Base-by-base conservation (phyloP, 2,888 invertebrate species). In the Timema cristinae region DNA sequence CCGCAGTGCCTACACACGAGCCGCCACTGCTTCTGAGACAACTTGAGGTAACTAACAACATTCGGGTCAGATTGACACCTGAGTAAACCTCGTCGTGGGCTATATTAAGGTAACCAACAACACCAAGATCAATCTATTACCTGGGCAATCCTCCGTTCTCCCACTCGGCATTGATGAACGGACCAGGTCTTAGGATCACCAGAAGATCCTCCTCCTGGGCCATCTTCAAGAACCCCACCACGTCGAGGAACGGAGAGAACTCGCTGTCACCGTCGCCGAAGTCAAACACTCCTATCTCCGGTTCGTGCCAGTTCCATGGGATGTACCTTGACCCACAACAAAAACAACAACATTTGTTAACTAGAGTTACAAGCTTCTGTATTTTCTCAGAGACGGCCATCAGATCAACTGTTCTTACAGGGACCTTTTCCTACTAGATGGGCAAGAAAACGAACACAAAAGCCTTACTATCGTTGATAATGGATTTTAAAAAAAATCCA, bases 161-260 rank as follows among this genome's bases (percentile, higher is more conserved):
- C 84, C 85, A 85, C 77, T 86, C 86, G 7, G 83, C 82, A 78
- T 86, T 86, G 73, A 86, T 85, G 77, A 85, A 86, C 1, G 86
- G 86, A 6, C 86, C 86, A 32, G 85, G 82, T 69, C 86, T 77
- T 7, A 86, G 77, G 10, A 86, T 80, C 7, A 85, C 85, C 32
- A 83, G 79, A 59, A 86, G 78, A 71, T 84, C 85, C 75, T 82
- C 80, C 67, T 83, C 81, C 75, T 83, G 81, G 59, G 50, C 85
- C 63, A 81, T 79, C 75, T 82, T 75, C 11, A 86, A 76, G 77
- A 84, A 86, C 15, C 75, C 73, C 0, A 77, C 76, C 7, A 81
- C 69, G 75, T 81, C 78, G 59, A 82, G 73, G 73, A 79, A 79
- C 47, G 73, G 72, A 2, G 80, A 80, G 75, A 81, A 76, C 70